These are phyloP conservation scores for Epiblema foenella DNA, from an alignment of 2,888 invertebrate genomes.

Conservation along the genomic window DNA sequence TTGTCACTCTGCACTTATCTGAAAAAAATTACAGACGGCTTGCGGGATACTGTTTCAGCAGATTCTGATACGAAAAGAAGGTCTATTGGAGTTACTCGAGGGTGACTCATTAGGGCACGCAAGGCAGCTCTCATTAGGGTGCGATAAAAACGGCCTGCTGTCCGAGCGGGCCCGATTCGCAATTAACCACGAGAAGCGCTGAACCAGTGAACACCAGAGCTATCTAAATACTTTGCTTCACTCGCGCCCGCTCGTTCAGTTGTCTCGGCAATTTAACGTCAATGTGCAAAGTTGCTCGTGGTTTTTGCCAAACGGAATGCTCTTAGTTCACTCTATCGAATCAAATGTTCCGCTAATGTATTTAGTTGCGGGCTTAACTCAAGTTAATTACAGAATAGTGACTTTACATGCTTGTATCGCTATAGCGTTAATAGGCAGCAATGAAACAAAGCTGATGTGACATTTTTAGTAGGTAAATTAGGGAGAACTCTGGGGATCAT, in stretches of 20 bases:
- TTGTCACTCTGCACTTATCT: background rate
- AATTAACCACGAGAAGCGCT: constrained; percentile 79
- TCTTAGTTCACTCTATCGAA: constrained; percentile 60
- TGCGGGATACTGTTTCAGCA: constrained; percentile 14
- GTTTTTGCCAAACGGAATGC: constrained; percentile 69
- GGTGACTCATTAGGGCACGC: constrained; percentile 74
- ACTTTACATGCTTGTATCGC: constrained; percentile 37
- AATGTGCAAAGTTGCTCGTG: constrained; percentile 70
- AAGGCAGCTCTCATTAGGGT: constrained; percentile 71
- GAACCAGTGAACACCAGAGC: constrained; percentile 77
- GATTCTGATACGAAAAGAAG: constrained; percentile 41
- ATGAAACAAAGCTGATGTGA: constrained; percentile 45
- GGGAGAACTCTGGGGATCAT: constrained; percentile 71
- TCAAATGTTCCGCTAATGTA: constrained; percentile 57
- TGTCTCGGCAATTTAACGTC: constrained; percentile 69
- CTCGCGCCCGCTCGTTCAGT: constrained; percentile 63
- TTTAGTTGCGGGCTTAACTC: constrained; percentile 49
- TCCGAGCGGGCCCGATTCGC: constrained; percentile 75
- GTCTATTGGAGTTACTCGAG: constrained; percentile 49
- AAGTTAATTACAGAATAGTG: constrained; percentile 43
- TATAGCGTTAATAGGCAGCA: constrained; percentile 17
- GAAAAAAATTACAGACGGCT: too few species aligned
- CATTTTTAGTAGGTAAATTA: constrained; percentile 53
- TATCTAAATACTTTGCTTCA: constrained; percentile 77
- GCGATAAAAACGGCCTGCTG: constrained; percentile 75